These are phyloP conservation scores for Syndactyla subalaris DNA, from an alignment of 2,797 vertebrate species.

Conservation along the genomic window DNA sequence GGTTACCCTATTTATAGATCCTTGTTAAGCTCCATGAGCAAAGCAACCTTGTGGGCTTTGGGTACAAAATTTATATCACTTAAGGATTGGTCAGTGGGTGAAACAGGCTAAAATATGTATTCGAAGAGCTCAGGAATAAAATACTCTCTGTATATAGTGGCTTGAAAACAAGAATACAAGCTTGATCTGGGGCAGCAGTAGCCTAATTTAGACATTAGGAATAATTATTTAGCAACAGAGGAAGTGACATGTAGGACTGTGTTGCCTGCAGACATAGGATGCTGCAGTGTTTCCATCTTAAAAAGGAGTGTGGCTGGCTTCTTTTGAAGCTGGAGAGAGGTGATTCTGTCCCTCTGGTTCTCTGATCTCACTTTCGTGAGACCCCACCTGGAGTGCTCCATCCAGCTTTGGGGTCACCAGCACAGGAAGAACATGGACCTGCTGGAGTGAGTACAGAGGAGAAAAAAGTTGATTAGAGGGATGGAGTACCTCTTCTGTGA, in stretches of 20 bases:
- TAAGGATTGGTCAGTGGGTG: neutral
- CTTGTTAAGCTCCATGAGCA: neutral
- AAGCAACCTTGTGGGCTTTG: neutral
- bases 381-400: neutral
- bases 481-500: neutral
- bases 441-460: neutral
- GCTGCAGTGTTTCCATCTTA: neutral
- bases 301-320: neutral
- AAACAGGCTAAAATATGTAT: neutral
- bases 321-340: neutral
- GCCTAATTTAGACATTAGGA: neutral
- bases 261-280: neutral
- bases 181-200: neutral
- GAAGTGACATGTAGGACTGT: neutral
- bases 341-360: neutral
- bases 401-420: neutral
- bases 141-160: accelerated
- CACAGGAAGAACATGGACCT: neutral
- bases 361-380: neutral
- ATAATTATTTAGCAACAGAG: neutral
- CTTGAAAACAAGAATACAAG: neutral
- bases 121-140: neutral
- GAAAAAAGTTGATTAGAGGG: neutral
- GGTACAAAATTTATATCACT: neutral
- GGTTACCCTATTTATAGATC: neutral